Evolutionary conservation across 2,888 invertebrate species (phyloP), one percentile per base, ranked within the genome.

Genomic region (Sesamia inferens): DNA sequence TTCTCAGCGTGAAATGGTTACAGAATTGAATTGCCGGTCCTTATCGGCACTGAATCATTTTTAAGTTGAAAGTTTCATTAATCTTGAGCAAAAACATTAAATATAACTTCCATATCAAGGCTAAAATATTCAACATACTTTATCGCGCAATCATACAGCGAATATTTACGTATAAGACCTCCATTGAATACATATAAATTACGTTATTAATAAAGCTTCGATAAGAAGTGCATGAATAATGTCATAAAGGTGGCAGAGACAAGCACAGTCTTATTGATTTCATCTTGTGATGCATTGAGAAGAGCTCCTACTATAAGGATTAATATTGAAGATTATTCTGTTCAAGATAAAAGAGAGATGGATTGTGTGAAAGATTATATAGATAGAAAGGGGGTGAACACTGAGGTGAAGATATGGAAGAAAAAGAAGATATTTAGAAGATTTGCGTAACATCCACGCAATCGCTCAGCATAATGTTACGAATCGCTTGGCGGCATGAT

Each of bases 151-250:
- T 62, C 82, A 51, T 22, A 68, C 68, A 48, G 67, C 31, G 39
- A 74, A 74, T 82, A 81, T 78, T 82, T 82, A 82, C 69, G 48
- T 16, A 69, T 51, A 82, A 71, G n/a, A 44, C 66, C 39, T 69
- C 63, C 66, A 73, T 78, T 80, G 79, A 78, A 78, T 72, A 57
- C 19, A 57, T 39, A 82, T 81, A 81, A 74, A 81, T 81, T 62
- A 82, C 65, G 47, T 76, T 85, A 84, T 81, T 74, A 81, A 78
- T 84, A 85, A 79, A 74, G 22, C 39, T 8, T 11, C 6, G 85
- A 85, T 85, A 85, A 80, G 79, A 67, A 65, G 19, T 58, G 57
- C 31, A 82, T 78, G 72, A 72, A 69, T 76, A 80, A 75, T 68
- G 42, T 62, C 59, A 31, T 73, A 74, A 79, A 76, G 71, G 78